These are phyloP conservation scores for Rhea americana DNA, from an alignment of 2,113 vertebrate genomes.

Conservation along the genomic window DNA sequence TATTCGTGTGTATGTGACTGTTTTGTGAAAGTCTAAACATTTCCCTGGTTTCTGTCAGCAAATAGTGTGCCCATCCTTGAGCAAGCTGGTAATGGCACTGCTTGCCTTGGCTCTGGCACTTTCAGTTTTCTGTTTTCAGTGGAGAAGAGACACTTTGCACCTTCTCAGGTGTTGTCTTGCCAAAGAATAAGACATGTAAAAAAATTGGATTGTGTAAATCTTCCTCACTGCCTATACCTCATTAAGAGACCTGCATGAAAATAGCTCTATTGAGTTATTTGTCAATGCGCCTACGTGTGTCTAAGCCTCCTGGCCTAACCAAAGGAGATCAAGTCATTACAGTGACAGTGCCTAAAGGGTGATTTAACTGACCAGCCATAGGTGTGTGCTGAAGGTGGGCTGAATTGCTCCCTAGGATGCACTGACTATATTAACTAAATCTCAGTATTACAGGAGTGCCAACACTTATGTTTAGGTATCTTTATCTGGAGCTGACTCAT, in stretches of 20 bases:
- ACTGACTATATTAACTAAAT: neutral
- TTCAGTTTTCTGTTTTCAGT: neutral
- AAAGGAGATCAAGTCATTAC: neutral
- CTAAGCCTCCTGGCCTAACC: neutral
- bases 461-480: neutral
- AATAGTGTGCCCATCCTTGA: neutral
- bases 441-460: neutral
- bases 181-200: neutral
- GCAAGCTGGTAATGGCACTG: rapidly evolving
- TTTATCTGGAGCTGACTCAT: neutral
- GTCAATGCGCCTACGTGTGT: rapidly evolving
- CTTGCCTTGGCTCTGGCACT: neutral
- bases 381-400: neutral
- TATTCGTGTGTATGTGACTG: neutral
- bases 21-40: neutral
- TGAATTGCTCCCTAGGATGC: neutral
- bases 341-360: neutral
- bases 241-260: neutral
- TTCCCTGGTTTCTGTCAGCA: neutral
- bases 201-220: neutral
- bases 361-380: neutral
- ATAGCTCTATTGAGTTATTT: neutral
- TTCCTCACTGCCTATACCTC: neutral
- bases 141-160: neutral
- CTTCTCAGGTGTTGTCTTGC: neutral